Evolutionary conservation across 1,140 invertebrate species (phyloP).

Genomic region (Eupristina koningsbergeri): DNA sequence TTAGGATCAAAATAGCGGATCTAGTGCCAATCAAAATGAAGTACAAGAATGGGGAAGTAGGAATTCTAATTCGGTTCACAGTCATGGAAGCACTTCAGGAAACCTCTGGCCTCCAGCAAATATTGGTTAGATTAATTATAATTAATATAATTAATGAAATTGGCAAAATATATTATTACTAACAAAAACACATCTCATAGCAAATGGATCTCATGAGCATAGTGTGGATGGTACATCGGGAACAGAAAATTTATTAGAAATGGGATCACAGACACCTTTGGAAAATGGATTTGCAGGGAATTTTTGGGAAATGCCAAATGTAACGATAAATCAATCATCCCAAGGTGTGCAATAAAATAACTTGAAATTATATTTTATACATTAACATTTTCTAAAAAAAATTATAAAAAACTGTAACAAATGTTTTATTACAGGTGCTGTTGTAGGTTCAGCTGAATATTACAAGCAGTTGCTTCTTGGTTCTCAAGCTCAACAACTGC

Average conservation of each 20-base stretch:
- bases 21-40: slow-evolving; percentile 63
- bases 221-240: slow-evolving; percentile 61
- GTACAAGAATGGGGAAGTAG: slow-evolving; percentile 59
- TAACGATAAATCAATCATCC: slow-evolving; percentile 55
- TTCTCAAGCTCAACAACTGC: slow-evolving; percentile 76
- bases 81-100: slow-evolving; percentile 62
- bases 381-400: no score
- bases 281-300: slow-evolving; percentile 59
- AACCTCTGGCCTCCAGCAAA: slow-evolving; percentile 62
- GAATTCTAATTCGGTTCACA: slow-evolving; percentile 61
- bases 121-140: slow-evolving; percentile 54
- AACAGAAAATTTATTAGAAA: slow-evolving; percentile 64
- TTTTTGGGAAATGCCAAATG: slow-evolving; percentile 61
- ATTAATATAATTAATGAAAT: neutral
- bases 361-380: no score
- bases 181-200: neutral
- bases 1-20: slow-evolving; percentile 60
- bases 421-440: slow-evolving; percentile 8
- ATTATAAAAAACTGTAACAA: no score
- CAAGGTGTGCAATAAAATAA: slow-evolving; percentile 53
- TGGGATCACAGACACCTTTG: slow-evolving; percentile 59
- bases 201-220: slow-evolving; percentile 56
- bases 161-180: neutral
- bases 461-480: slow-evolving; percentile 71
- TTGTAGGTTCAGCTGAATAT: slow-evolving; percentile 56